phyloP scores from a whole-genome alignment of 2,888 invertebrate genomes.

The Peribatodes rhomboidaria region DNA sequence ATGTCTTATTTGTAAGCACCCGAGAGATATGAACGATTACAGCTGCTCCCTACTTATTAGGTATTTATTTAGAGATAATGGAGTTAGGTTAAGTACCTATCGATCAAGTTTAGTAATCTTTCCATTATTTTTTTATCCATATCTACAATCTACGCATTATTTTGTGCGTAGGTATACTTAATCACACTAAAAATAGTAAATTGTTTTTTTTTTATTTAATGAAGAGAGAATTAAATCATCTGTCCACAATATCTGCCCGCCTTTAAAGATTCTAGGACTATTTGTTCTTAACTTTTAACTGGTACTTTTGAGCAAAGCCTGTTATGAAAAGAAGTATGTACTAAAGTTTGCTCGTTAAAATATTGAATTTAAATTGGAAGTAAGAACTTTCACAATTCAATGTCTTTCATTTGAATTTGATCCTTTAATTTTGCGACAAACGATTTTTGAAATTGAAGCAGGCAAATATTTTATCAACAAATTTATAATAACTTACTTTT shows the following conservation, averaged over 20 bases:
- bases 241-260: constrained; percentile 15
- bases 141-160: neutral
- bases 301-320: no score
- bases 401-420: no score
- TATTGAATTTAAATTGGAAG: neutral
- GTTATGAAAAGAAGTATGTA: neutral
- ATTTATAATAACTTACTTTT: no score
- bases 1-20: constrained; percentile 48
- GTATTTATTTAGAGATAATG: constrained; percentile 17
- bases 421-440: no score
- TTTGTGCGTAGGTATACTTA: neutral
- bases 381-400: no score
- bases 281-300: constrained; percentile 13
- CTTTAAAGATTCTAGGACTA: constrained; percentile 12
- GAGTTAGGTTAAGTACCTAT: constrained; percentile 23
- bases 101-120: neutral
- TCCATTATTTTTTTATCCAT: neutral
- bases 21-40: constrained; percentile 48
- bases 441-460: no score
- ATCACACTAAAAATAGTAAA: neutral
- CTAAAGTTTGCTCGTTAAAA: neutral
- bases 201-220: no score
- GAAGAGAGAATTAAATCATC: neutral
- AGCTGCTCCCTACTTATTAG: constrained; percentile 3
- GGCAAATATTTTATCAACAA: no score